A percentile compares a stretch with the other conserved stretches of the same genome.
Conservation (phyloP, 2,113 vertebrate species). For the Melanerpes aurifrons region DNA sequence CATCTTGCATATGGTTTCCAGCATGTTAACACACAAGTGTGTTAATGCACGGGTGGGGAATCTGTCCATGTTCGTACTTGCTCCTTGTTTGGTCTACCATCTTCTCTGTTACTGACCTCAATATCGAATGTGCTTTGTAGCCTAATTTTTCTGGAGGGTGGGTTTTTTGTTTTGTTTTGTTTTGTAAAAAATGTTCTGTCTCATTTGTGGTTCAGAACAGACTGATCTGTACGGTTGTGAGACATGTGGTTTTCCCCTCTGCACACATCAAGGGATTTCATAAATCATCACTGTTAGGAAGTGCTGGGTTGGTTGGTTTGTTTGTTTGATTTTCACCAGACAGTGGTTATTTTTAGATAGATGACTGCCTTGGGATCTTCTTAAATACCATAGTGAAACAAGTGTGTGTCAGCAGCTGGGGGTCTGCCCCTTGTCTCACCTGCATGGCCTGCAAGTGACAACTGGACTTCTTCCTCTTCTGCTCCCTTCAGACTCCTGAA, state of each 20-base stretch:
- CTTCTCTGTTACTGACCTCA: neutral
- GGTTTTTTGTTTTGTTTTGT: too few species aligned
- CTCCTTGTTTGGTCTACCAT: neutral
- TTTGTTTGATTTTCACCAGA: neutral
- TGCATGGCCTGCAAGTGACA: neutral
- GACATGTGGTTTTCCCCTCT: neutral
- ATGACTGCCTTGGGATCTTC: neutral
- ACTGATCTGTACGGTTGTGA: rapidly evolving
- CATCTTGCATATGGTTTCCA: rapidly evolving
- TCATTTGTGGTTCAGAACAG: neutral
- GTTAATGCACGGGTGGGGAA: rapidly evolving
- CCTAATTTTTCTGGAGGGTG: neutral
- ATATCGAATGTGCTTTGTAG: neutral
- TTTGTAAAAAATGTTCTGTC: neutral
- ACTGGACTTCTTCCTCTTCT: neutral
- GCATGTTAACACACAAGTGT: neutral
- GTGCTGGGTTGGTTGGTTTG: neutral
- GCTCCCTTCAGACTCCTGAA: neutral
- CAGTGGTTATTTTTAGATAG: neutral
- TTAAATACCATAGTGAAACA: neutral
- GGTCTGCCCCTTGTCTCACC: neutral
- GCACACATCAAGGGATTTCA: neutral
- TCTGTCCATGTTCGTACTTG: neutral
- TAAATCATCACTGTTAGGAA: neutral
- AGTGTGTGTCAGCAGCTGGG: neutral